Conservation (phyloP, 2,797 vertebrate species). For the Sebastes nivosus region DNA sequence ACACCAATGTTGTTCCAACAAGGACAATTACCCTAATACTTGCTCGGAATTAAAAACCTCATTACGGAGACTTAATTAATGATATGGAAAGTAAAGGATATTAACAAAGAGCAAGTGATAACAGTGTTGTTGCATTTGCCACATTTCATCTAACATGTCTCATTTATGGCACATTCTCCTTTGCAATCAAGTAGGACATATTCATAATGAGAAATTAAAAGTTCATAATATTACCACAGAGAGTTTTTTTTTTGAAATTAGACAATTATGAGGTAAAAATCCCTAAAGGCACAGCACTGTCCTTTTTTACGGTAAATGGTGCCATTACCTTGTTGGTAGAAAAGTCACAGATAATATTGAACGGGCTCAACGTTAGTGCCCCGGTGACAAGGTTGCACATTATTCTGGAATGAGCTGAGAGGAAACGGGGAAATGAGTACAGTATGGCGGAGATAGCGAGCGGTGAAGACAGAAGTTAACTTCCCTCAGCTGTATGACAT, state of each 20-base stretch:
- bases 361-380: background rate
- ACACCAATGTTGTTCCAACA: constrained; percentile 43
- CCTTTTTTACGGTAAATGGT: constrained; percentile 13
- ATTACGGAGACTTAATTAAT: constrained; percentile 63
- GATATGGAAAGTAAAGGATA: constrained; percentile 64
- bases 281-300: background rate
- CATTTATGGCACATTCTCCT: constrained; percentile 30
- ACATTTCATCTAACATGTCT: constrained; percentile 35
- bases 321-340: constrained; percentile 22
- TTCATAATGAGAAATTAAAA: constrained; percentile 7
- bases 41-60: constrained; percentile 59
- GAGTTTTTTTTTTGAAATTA: constrained; percentile 4
- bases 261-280: constrained; percentile 11
- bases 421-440: constrained; percentile 25
- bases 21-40: constrained; percentile 61
- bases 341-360: constrained; percentile 40
- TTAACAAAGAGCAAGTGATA: constrained; percentile 48
- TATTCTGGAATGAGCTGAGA: constrained; percentile 28
- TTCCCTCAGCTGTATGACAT: constrained; percentile 23
- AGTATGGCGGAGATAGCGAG: constrained; percentile 10
- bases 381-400: constrained; percentile 31
- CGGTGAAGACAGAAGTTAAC: constrained; percentile 9
- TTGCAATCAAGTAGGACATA: constrained; percentile 24
- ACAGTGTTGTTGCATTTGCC: constrained; percentile 17
- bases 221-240: background rate